These are phyloP conservation scores for Daboia siamensis DNA, from an alignment of 2,113 vertebrate species.

Conservation along the genomic window DNA sequence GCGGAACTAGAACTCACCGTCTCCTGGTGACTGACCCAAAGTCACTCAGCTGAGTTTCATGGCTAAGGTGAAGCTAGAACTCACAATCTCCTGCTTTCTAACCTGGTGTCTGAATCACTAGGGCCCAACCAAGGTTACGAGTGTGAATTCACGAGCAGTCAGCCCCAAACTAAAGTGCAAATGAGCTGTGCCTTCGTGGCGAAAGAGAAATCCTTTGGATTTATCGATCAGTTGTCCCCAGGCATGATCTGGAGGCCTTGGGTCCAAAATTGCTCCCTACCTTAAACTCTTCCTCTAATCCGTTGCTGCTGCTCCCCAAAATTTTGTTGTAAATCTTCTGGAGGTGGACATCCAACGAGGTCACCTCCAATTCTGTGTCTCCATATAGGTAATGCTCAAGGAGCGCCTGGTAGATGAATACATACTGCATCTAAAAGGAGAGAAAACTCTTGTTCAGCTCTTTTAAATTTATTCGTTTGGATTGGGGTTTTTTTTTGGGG, in stretches of 20 bases:
- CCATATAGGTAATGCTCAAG: constrained; percentile 97
- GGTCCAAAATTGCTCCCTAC: constrained; percentile 57
- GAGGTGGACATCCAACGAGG: constrained; percentile 92
- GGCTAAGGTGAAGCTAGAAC: no score
- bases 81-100: no score
- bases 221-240: no score
- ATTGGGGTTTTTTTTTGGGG: no score
- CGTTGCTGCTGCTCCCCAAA: constrained; percentile 87
- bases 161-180: neutral
- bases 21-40: no score
- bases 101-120: no score
- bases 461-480: neutral
- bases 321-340: constrained; percentile 93
- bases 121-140: neutral
- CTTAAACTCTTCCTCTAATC: constrained; percentile 97
- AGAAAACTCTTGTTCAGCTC: neutral
- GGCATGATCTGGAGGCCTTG: neutral
- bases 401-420: constrained; percentile 98
- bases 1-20: no score
- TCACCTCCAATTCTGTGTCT: constrained; percentile 97
- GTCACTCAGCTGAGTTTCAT: no score
- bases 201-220: neutral
- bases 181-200: neutral
- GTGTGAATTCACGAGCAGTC: neutral
- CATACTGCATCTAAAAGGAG: constrained; percentile 92